Conservation (phyloP, 2,113 vertebrate species). For the Bos indicus region DNA sequence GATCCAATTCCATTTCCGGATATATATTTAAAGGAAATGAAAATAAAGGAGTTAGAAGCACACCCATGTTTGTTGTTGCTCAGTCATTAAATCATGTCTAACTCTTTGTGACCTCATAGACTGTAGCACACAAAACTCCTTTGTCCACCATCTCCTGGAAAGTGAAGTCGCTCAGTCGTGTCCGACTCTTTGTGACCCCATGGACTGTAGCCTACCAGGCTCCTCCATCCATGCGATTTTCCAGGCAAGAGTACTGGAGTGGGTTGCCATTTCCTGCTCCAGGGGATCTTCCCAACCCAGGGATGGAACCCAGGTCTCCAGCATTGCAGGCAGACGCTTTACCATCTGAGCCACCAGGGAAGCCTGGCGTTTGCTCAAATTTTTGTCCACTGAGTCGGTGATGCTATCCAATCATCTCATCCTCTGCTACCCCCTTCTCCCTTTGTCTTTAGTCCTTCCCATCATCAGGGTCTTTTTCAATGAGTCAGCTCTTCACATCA, state of each 20-base stretch:
- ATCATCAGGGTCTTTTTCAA: neutral
- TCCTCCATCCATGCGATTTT: too few species aligned
- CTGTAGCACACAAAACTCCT: neutral
- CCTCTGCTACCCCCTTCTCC: accelerated
- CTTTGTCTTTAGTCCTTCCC: neutral
- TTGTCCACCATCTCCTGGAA: neutral
- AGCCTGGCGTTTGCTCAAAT: neutral
- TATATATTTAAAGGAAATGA: neutral
- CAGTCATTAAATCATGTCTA: neutral
- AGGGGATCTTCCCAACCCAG: too few species aligned
- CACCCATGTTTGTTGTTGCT: neutral
- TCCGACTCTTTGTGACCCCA: too few species aligned
- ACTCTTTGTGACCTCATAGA: neutral
- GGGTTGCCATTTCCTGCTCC: too few species aligned
- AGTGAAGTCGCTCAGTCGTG: too few species aligned
- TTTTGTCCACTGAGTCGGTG: neutral
- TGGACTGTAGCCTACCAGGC: too few species aligned
- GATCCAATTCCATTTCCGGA: neutral
- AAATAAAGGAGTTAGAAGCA: neutral
- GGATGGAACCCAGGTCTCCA: too few species aligned
- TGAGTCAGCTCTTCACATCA: neutral
- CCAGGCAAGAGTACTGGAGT: too few species aligned
- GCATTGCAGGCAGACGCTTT: too few species aligned
- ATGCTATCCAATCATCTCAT: neutral
- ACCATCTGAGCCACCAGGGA: too few species aligned